Evolutionary conservation across 2,113 vertebrate species (phyloP).

Genomic region (Camelus bactrianus): DNA sequence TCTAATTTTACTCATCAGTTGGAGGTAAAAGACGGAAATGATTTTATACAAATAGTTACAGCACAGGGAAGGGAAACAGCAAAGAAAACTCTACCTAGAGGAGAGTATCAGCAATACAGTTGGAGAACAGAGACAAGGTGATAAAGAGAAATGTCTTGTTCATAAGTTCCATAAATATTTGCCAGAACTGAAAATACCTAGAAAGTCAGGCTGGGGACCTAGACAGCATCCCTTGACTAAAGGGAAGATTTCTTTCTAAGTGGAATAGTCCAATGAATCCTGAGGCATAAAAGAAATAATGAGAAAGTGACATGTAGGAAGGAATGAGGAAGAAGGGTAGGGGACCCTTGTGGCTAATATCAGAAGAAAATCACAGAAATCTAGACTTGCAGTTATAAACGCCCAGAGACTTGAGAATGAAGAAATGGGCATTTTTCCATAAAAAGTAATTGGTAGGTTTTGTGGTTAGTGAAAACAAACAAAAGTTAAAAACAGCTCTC

Average conservation of each 20-base stretch:
- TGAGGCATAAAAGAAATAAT: not conserved
- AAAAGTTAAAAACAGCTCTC: not conserved
- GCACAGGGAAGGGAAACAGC: not conserved
- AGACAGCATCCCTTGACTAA: not conserved
- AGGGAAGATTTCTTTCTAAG: not conserved
- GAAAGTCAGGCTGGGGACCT: not conserved
- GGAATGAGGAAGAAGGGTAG: not conserved
- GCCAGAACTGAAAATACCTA: not conserved
- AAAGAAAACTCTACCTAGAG: not conserved
- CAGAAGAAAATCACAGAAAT: slow-evolving; percentile 2
- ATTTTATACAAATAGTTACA: not conserved
- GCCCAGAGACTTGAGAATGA: not conserved
- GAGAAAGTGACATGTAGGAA: not conserved
- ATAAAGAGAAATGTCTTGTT: not conserved
- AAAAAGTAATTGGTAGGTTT: not conserved
- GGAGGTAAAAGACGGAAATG: not conserved
- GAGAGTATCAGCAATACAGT: not conserved
- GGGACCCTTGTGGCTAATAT: not conserved
- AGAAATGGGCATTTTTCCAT: not conserved
- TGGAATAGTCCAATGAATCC: not conserved
- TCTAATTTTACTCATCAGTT: not conserved
- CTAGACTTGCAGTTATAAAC: not conserved
- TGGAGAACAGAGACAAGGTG: not conserved
- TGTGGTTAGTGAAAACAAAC: not conserved
- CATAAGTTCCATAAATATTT: not conserved